Evolutionary conservation across 2,888 invertebrate species (phyloP).

Genomic region (Augochlorella aurata): DNA sequence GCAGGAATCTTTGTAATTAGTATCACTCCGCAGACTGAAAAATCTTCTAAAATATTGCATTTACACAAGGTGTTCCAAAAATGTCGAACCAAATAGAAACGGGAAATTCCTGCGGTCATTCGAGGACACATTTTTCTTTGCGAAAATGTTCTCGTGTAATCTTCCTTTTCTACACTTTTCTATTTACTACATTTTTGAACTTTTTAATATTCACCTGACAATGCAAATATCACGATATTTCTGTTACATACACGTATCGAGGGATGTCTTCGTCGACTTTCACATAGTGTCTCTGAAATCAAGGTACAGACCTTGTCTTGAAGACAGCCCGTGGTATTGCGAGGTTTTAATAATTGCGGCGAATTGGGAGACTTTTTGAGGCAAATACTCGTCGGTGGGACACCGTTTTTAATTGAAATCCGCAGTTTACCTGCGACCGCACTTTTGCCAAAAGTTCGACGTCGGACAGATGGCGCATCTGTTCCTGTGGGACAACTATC

Average conservation of each 20-base stretch:
- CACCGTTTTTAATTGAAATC: neutral
- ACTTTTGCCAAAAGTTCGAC: constrained; percentile 18
- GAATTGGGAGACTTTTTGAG: neutral
- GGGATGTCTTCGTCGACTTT: too few relatives aligned
- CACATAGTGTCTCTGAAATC: too few relatives aligned
- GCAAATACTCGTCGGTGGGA: neutral
- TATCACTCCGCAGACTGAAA: neutral
- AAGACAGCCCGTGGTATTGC: neutral
- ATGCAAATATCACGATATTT: too few relatives aligned
- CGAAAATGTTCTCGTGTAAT: too few relatives aligned
- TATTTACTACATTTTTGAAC: too few relatives aligned
- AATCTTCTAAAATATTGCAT: neutral
- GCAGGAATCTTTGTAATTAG: neutral
- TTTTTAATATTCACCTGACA: too few relatives aligned
- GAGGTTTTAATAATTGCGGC: neutral
- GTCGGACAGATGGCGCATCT: constrained; percentile 21
- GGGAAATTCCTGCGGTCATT: too few relatives aligned
- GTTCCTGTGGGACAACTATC: constrained; percentile 47
- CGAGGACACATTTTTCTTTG: too few relatives aligned
- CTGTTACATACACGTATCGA: too few relatives aligned
- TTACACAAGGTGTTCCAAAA: neutral
- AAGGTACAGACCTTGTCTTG: too few relatives aligned
- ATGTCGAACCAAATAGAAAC: too few relatives aligned
- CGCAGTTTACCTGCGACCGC: neutral
- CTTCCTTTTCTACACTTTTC: too few relatives aligned